Conservation (phyloP, 2,113 vertebrate genomes). For the Terrapene triunguis region DNA sequence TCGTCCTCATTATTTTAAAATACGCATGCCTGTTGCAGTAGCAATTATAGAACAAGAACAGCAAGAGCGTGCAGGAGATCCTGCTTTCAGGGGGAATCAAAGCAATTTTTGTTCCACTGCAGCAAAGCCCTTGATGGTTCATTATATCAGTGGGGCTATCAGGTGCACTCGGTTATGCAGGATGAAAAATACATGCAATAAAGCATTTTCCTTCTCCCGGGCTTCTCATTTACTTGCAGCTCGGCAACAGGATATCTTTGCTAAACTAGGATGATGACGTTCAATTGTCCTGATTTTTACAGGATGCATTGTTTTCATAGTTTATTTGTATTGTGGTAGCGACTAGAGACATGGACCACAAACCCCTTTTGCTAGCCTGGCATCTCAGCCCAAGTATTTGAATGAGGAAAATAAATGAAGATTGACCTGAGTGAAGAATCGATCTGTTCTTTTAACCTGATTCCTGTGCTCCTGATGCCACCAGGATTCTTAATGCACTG, state of each 20-base stretch:
- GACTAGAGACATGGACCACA: neutral
- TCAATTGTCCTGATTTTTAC: neutral
- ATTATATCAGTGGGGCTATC: rapidly evolving
- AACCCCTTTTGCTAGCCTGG: neutral
- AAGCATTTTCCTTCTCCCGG: neutral
- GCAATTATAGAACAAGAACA: neutral
- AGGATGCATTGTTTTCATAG: neutral
- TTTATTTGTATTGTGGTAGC: neutral
- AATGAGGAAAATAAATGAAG: neutral
- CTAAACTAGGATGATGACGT: neutral
- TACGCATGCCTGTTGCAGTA: rapidly evolving
- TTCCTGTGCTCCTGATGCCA: neutral
- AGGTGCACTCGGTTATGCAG: neutral
- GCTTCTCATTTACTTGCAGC: neutral
- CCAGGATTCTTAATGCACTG: neutral
- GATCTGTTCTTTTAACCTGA: neutral
- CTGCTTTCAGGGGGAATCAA: neutral
- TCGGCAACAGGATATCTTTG: neutral
- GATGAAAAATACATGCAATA: neutral
- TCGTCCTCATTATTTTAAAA: neutral
- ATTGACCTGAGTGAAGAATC: neutral
- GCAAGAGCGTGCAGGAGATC: neutral
- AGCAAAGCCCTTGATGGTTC: neutral
- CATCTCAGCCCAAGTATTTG: neutral
- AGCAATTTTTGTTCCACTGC: neutral